Evolutionary conservation across 2,797 vertebrate species (phyloP).

Genomic region (Octomys mimax): DNA sequence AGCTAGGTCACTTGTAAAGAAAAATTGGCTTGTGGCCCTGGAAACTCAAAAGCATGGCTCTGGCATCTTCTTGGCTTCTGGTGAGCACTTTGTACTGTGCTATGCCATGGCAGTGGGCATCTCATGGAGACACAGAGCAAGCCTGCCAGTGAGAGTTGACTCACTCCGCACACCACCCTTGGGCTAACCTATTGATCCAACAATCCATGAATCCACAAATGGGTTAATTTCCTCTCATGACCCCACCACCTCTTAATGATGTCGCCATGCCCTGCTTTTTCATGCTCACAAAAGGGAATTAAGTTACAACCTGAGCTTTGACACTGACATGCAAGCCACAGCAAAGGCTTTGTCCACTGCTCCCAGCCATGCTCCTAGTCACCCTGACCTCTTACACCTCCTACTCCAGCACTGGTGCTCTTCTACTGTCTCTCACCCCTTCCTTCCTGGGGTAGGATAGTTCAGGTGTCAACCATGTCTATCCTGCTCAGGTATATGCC

Average conservation of each 20-base stretch:
- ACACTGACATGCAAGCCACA: background rate
- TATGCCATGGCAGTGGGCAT: background rate
- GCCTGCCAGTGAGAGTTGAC: background rate
- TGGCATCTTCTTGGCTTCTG: background rate
- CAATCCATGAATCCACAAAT: background rate
- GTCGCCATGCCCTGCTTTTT: background rate
- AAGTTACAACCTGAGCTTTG: background rate
- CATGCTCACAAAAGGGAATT: background rate
- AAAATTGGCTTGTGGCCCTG: background rate
- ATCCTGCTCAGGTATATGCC: background rate
- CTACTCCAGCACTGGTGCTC: fast-evolving
- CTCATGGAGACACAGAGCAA: background rate
- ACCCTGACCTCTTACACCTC: fast-evolving
- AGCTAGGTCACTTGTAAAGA: background rate
- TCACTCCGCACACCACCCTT: background rate
- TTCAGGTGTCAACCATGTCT: background rate
- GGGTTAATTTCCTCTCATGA: background rate
- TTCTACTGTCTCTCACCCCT: background rate
- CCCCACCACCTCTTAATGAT: background rate
- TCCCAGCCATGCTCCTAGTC: background rate
- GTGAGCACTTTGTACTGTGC: background rate
- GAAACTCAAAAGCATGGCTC: background rate
- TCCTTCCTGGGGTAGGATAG: background rate
- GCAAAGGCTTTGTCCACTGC: background rate
- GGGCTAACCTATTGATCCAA: background rate